These are phyloP conservation scores for Apostichopus parvimensis DNA, from an alignment of 35 echinoderm and acorn worm genomes.

Conservation along the genomic window DNA sequence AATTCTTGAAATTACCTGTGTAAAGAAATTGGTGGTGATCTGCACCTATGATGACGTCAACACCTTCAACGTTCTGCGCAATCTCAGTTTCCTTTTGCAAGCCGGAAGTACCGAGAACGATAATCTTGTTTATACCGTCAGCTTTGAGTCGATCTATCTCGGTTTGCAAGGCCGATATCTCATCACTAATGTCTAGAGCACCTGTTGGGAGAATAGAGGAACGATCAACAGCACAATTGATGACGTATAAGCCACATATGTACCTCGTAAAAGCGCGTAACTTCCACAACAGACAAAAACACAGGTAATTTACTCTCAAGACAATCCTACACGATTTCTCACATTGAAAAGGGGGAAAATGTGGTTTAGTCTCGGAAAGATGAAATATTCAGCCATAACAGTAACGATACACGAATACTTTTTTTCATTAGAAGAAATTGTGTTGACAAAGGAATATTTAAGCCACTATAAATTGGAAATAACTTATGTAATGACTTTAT, in stretches of 20 bases:
- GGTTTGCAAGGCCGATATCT: conserved; percentile 30
- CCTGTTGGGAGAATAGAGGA: neutral
- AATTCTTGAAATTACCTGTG: conserved; percentile 44
- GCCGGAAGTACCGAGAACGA: conserved; percentile 57
- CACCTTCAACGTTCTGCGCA: conserved; percentile 37
- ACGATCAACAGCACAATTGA: neutral
- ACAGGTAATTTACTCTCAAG: too few species aligned
- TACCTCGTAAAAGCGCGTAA: too few species aligned
- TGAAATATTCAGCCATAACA: too few species aligned
- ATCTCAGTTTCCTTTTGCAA: conserved; percentile 54
- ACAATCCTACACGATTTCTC: too few species aligned
- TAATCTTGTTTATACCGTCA: conserved; percentile 62
- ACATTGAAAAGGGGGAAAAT: too few species aligned
- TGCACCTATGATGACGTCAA: conserved; percentile 59
- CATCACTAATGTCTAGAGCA: conserved; percentile 20
- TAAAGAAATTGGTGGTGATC: conserved; percentile 51
- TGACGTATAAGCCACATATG: neutral
- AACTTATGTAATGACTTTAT: too few species aligned
- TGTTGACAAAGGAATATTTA: too few species aligned
- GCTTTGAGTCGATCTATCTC: conserved; percentile 32
- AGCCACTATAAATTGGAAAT: too few species aligned
- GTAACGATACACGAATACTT: too few species aligned
- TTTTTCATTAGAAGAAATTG: too few species aligned
- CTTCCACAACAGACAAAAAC: too few species aligned
- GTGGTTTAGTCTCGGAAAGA: too few species aligned